A percentile compares a stretch with the other conserved stretches of the same genome.
phyloP scores from a whole-genome alignment of 2,113 vertebrate genomes.

The Pachycephala philippinensis region DNA sequence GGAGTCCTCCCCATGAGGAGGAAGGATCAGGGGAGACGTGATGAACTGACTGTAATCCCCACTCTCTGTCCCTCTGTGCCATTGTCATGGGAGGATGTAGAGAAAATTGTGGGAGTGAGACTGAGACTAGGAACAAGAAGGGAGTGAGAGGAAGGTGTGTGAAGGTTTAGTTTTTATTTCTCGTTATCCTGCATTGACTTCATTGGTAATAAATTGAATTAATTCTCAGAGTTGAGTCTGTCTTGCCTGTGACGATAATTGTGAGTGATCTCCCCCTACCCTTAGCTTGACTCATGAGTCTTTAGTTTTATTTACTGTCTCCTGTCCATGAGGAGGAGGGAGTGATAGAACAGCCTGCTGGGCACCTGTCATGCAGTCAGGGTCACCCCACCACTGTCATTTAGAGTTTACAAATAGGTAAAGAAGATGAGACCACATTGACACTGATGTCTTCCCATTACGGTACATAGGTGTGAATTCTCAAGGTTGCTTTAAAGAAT shows the following conservation, averaged over 20 bases:
- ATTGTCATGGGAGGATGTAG: neutral
- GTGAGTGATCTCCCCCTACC: neutral
- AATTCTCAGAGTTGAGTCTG: neutral
- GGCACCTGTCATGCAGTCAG: neutral
- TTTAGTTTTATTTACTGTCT: neutral
- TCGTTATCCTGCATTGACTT: neutral
- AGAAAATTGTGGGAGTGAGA: neutral
- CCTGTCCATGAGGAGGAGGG: neutral
- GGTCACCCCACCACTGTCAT: neutral
- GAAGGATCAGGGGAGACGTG: neutral
- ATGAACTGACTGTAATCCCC: neutral
- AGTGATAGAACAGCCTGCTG: neutral
- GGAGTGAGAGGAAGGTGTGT: neutral
- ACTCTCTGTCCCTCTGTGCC: neutral
- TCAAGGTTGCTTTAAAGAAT: neutral
- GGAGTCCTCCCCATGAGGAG: neutral
- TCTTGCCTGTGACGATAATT: accelerated
- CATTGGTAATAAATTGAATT: neutral
- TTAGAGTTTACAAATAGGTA: neutral
- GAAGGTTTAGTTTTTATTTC: neutral
- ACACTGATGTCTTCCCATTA: accelerated
- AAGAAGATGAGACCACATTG: neutral
- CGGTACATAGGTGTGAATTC: neutral
- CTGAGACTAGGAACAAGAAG: neutral
- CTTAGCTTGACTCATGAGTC: accelerated